Conservation (phyloP, 2,113 vertebrate species). For the Ameiurus melas region DNA sequence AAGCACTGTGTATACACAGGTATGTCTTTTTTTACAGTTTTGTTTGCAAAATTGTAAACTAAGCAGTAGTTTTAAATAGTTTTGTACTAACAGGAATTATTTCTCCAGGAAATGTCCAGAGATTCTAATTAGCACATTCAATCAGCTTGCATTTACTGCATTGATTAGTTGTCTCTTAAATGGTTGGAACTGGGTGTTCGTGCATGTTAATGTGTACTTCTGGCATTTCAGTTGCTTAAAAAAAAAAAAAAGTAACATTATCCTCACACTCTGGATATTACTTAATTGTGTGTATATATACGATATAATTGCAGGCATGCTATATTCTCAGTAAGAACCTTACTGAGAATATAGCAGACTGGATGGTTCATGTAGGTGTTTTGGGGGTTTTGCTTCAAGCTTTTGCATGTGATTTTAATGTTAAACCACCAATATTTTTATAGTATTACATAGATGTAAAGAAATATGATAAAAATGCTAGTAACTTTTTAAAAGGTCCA, state of each 20-base stretch:
- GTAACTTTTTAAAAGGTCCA: no score
- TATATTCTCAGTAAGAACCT: not conserved
- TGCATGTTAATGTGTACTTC: not conserved
- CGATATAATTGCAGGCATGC: not conserved
- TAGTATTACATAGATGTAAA: not conserved
- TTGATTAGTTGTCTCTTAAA: not conserved
- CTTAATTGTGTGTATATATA: not conserved
- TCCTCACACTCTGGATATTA: not conserved
- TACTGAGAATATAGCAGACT: not conserved
- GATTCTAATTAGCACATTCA: no score
- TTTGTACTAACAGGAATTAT: no score
- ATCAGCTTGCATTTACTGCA: no score
- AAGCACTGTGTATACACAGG: not conserved
- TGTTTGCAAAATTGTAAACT: no score
- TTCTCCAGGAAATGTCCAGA: no score
- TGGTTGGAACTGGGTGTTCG: not conserved
- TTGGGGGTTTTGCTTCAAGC: not conserved
- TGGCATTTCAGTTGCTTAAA: not conserved
- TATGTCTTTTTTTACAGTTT: not conserved
- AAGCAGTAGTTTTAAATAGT: no score
- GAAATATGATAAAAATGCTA: not conserved
- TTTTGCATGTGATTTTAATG: not conserved
- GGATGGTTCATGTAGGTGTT: not conserved
- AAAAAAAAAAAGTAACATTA: not conserved
- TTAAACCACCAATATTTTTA: not conserved